Evolutionary conservation across 2,113 vertebrate species (phyloP).

Genomic region (Hydrolagus affinis): DNA sequence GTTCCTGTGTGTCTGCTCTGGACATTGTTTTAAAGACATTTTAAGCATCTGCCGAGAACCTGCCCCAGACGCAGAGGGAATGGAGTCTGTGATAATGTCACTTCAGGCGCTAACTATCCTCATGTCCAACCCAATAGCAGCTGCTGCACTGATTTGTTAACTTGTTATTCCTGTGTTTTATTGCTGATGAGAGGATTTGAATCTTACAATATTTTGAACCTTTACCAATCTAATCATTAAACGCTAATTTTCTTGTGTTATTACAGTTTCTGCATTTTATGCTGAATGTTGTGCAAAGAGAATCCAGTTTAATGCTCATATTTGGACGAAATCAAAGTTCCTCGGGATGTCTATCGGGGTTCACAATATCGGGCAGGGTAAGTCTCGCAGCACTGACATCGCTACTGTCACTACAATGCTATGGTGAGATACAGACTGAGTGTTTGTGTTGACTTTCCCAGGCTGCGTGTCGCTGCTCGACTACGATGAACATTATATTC

Average conservation of each 20-base stretch:
- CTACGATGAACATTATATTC: slow-evolving; percentile 92
- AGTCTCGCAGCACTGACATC: slow-evolving; percentile 8
- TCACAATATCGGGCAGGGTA: slow-evolving; percentile 98
- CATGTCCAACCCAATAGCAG: too few species aligned
- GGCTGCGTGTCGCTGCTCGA: slow-evolving; percentile 95
- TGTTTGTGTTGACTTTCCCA: slow-evolving; percentile 41
- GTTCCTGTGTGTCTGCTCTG: too few species aligned
- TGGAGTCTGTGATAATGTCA: too few species aligned
- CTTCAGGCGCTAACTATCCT: too few species aligned
- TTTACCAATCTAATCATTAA: too few species aligned
- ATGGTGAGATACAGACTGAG: background rate
- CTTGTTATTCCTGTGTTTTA: too few species aligned
- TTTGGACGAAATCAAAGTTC: slow-evolving; percentile 99
- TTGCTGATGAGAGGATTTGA: too few species aligned
- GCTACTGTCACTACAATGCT: background rate
- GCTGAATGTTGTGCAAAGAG: slow-evolving; percentile 88
- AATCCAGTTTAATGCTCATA: slow-evolving; percentile 98
- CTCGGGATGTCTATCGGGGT: slow-evolving; percentile 97
- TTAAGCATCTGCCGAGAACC: too few species aligned
- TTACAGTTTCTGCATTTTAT: slow-evolving; percentile 94
- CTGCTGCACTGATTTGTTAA: too few species aligned
- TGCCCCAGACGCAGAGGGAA: too few species aligned
- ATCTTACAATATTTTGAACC: too few species aligned
- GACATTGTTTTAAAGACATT: too few species aligned
- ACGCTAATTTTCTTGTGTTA: background rate